Base-by-base conservation (phyloP, 2,113 vertebrate genomes). In the Spizaetus ornatus region DNA sequence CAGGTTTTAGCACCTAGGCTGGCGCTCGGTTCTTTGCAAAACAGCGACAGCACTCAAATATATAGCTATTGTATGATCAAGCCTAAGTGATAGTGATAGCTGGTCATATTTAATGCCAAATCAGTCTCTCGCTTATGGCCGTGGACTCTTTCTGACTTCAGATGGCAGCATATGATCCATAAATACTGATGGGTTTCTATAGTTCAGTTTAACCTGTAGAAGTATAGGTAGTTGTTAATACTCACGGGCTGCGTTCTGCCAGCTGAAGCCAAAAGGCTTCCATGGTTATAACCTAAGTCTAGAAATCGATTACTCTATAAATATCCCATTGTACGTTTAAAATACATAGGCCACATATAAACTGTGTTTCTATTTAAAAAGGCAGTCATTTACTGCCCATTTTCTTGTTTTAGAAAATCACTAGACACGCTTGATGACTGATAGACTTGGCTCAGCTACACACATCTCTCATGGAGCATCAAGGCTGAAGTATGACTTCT, bases 401-500 rank as follows among this genome's bases (percentile, higher is more conserved):
- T 87, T 88, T 88, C 84, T 82, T 42, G 29, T 94, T 94, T 94
- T 79, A 95, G 81, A 82, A 89, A 91, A 82, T 56, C 32, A 27
- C 86, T 56, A 91, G 82, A 92, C 81, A 53, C 1, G 1, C 40
- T 58, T 50, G 67, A 63, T 82, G 72, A 93, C 92, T 88, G 95
- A 90, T 78, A 93, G 88, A 87, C 83, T 95, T 94, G 94, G 82
- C 93, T 94, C 88, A 88, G 34, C 25, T 45, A 38, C 81, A 85
- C 77, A 48, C 40, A 55, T 83, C 74, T 88, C 74, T 93, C 56
- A 20, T 6, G 26, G 76, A 93, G 38, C 81, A 47, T 29, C 11
- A 13, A 76, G 81, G 78, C 53, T 85, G 77, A 69, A 89, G 86
- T 31, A 40, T 4, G 23, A 36, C 47, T 95, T 91, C 63, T 53